A percentile compares a stretch with the other conserved stretches of the same genome.
Evolutionary conservation across 2,113 vertebrate genomes (phyloP).

Genomic region (Halichoeres trimaculatus): DNA sequence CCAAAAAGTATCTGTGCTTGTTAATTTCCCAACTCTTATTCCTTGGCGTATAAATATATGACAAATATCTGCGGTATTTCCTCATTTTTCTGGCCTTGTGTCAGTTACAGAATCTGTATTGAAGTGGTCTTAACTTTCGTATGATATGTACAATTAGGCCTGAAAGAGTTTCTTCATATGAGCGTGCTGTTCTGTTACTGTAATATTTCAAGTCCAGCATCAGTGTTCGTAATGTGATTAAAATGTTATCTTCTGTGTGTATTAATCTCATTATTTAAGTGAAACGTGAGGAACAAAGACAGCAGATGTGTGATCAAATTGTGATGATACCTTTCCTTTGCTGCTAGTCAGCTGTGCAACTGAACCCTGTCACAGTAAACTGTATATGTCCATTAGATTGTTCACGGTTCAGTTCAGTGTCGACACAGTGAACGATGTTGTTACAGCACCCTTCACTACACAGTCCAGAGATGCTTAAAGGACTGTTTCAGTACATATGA

Average conservation of each 20-base stretch:
- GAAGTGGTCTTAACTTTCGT: background rate
- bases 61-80: background rate
- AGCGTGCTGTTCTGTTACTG: too few species aligned
- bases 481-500: slow-evolving; percentile 20
- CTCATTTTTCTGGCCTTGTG: background rate
- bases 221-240: background rate
- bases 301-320: slow-evolving; percentile 2
- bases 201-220: background rate
- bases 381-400: slow-evolving; percentile 39
- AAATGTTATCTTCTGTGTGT: background rate
- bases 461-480: slow-evolving; percentile 6
- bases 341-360: background rate
- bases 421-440: slow-evolving; percentile 8
- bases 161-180: background rate
- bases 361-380: slow-evolving; percentile 14
- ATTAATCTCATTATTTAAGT: background rate
- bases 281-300: slow-evolving; percentile 1
- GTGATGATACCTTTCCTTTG: background rate
- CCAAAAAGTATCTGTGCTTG: background rate
- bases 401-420: slow-evolving; percentile 32
- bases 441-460: background rate
- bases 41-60: background rate
- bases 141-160: background rate
- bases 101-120: background rate
- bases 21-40: background rate